Evolutionary conservation across 2,797 vertebrate genomes (phyloP), one percentile per base, ranked within the genome.

Genomic region (Gymnocypris eckloni): DNA sequence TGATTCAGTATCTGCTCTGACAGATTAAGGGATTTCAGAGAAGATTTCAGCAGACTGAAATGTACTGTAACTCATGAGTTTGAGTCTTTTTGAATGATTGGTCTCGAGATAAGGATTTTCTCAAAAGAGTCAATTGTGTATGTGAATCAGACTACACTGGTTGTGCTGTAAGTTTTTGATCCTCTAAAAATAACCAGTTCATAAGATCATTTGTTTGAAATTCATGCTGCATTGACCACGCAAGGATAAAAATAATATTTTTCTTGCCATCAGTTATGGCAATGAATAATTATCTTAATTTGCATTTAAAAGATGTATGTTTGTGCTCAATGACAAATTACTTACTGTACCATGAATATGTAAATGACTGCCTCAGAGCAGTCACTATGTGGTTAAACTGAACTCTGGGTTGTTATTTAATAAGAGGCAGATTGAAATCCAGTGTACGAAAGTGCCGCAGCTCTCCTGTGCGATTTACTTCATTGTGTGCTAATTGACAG

Each of bases 231-330:
- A 18, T 9, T 67, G 7, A 39, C 16, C 33, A 39, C 0, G 3
- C 16, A 25, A 73, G n/a, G 3, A 28, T 48, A 50, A 1, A 18
- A 73, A 73, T 0, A 73, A 16, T 28, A 1, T 18, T 6, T 73
- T 73, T 73, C n/a, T 48, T 75, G n/a, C 15, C 71, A 33, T 75
- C 48, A 33, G 33, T 52, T 75, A 18, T 75, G 28, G 72, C 37
- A 37, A 75, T 20, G 25, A 52, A 33, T 33, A 33, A 33, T 33
- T 33, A 33, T 37, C 9, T 37, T 54, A 64, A 64, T 25, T 75
- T 75, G 33, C 48, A 52, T 37, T 12, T 33, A 18, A 12, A 73
- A 75, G 16, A 37, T 4, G 9, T 6, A 9, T 52, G 16, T 18
- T 33, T 52, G 9, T 52, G 72, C 25, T 33, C 2, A 50, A 73